Evolutionary conservation across 2,797 vertebrate species (phyloP).

Genomic region (Petrocephalus schoutedeni): DNA sequence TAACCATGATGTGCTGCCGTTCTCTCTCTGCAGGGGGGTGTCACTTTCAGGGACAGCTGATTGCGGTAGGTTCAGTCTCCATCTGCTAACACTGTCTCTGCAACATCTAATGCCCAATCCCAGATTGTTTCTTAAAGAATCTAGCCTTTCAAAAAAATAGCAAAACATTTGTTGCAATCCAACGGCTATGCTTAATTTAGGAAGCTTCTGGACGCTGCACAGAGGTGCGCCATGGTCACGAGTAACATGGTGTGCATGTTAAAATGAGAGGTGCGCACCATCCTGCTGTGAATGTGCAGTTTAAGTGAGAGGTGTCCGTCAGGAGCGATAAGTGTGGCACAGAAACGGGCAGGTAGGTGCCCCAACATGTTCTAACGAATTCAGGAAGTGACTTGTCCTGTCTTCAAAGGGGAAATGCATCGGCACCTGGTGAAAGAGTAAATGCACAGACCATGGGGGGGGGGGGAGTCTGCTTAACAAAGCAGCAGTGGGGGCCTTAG

Average conservation of each 20-base stretch:
- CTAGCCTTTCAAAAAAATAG: background rate
- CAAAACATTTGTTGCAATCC: background rate
- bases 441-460: slow-evolving; percentile 17
- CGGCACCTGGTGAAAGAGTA: slow-evolving; percentile 54
- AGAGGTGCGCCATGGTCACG: background rate
- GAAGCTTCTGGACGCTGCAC: no score
- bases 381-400: slow-evolving; percentile 45
- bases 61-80: slow-evolving; percentile 54
- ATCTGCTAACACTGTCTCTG: background rate
- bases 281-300: slow-evolving; percentile 23
- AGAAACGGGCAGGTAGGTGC: slow-evolving; percentile 16
- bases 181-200: background rate
- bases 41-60: slow-evolving; percentile 53
- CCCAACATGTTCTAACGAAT: slow-evolving; percentile 49
- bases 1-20: background rate
- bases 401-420: slow-evolving; percentile 60
- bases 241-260: background rate
- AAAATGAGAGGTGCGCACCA: slow-evolving; percentile 26
- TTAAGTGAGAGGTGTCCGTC: background rate
- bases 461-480: slow-evolving; percentile 1
- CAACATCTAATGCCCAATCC: background rate
- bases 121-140: background rate
- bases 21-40: slow-evolving; percentile 54
- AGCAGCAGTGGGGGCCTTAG: background rate
- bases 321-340: background rate